Conservation (phyloP, 2,888 invertebrate genomes). For the Resseliella maxima region DNA sequence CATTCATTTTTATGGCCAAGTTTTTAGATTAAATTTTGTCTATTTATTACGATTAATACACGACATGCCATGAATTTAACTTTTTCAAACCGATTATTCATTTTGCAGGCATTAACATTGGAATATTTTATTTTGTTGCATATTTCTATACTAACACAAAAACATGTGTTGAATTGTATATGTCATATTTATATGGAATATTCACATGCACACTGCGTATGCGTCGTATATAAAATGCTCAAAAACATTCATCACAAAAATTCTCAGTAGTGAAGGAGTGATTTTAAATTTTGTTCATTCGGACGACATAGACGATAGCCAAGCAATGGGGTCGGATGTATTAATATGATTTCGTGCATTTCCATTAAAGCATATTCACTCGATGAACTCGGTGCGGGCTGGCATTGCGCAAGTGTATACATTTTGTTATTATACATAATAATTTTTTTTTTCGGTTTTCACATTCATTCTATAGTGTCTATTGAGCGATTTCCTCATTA, state of each 20-base stretch:
- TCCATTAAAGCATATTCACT: slow-evolving; percentile 18
- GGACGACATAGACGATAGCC: background rate
- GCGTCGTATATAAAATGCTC: background rate
- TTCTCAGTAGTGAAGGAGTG: background rate
- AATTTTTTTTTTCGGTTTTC: background rate
- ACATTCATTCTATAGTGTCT: too few species aligned
- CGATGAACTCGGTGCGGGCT: background rate
- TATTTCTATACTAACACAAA: background rate
- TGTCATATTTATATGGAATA: too few species aligned
- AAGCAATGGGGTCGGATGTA: slow-evolving; percentile 33
- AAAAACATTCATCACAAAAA: background rate
- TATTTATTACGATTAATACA: too few species aligned
- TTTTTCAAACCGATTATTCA: too few species aligned
- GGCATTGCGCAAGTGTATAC: slow-evolving; percentile 34
- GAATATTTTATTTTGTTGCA: too few species aligned
- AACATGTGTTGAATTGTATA: background rate
- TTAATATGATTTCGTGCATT: background rate
- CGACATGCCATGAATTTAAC: too few species aligned
- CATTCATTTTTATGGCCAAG: too few species aligned
- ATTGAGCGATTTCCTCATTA: slow-evolving; percentile 50
- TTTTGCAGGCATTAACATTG: too few species aligned
- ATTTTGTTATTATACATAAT: too few species aligned
- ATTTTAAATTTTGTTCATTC: background rate
- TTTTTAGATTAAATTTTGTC: too few species aligned
- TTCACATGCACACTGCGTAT: too few species aligned